A percentile compares a stretch with the other conserved stretches of the same genome.
phyloP scores from a whole-genome alignment of 2,113 vertebrate species.

The Macaca fascicularis region T2T-MFA8v1.1 NC_088377.1:94098501-94099000 shows the following conservation, averaged over 20 bases:
- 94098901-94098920: background rate
- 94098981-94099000: fast-evolving
- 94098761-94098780: background rate
- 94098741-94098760: background rate
- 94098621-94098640: background rate
- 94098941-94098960: background rate
- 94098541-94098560: background rate
- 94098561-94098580: background rate
- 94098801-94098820: background rate
- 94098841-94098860: background rate
- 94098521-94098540: background rate
- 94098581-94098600: background rate
- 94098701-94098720: background rate
- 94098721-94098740: background rate
- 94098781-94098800: background rate
- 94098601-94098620: background rate
- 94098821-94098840: background rate
- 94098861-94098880: background rate
- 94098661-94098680: background rate
- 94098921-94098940: background rate
- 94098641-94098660: background rate
- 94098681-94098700: background rate
- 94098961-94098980: background rate
- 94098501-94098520: background rate
- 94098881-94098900: background rate